Base-by-base conservation (phyloP, 1,140 invertebrate genomes). In the Drosophila albomicans region DNA sequence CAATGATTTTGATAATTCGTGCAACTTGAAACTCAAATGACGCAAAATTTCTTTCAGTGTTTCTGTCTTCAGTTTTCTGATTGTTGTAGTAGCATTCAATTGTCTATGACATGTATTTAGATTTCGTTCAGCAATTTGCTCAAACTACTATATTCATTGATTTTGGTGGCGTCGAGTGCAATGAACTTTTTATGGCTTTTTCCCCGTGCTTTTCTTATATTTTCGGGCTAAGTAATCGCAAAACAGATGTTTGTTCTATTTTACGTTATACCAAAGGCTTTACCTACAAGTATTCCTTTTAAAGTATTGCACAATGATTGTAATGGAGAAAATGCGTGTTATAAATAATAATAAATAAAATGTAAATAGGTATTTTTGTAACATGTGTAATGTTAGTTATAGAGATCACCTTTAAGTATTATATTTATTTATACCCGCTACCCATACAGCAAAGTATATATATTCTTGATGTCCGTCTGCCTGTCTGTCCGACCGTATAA, bases 91-190 rank as follows among this genome's bases (percentile, higher is more conserved):
- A 15, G 20, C 20, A 25, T 25, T 46, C 13, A 32, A 71, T 59
- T 78, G 76, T 41, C 65, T 68, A 54, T 81, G 79, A 82, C 82
- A 86, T 77, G 69, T 72, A 70, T 87, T 79, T 79, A 71, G 51
- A 78, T 68, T 81, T 74, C 38, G 41, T 58, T 62, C 35, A 52
- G 49, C 62, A 64, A 71, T 77, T 74, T 76, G 43, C 7, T 63
- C 41, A 54, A 72, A 57, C 32, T 78, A 16, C 16, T 16, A 16
- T 16, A 75, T 84, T 65, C 7, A 25, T 75, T 71, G 5, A 56
- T 52, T 57, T 48, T 75, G 13, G 16, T 11, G 25, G 38, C 54
- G 15, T 13, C 54, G 85, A 72, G 84, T 88, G 77, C 85, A 89
- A 78, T 88, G 84, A 88, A 88, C 84, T 88, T 84, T 78, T 66